Conservation (phyloP, 2,113 vertebrate species). For the Laterallus jamaicensis region DNA sequence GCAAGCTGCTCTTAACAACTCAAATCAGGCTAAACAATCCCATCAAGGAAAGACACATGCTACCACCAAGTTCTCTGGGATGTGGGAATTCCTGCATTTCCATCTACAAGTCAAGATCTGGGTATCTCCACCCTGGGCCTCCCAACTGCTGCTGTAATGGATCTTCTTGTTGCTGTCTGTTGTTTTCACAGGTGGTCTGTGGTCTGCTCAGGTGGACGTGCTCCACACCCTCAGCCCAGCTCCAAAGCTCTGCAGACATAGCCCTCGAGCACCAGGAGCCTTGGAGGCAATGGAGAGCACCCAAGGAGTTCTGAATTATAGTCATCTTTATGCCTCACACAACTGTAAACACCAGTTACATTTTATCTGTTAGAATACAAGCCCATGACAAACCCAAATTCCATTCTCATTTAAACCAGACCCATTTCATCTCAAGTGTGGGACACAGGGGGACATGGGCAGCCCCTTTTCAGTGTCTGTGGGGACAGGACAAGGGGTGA, state of each 20-base stretch:
- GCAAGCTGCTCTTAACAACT: neutral
- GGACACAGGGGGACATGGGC: too few species aligned
- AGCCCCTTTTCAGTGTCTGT: too few species aligned
- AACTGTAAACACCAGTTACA: fast-evolving
- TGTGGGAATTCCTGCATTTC: neutral
- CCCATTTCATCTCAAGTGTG: too few species aligned
- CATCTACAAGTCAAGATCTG: too few species aligned
- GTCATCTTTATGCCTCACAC: neutral
- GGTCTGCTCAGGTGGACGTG: fast-evolving
- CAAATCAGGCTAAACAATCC: neutral
- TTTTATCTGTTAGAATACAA: neutral
- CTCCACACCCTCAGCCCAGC: neutral
- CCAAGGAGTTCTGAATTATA: neutral
- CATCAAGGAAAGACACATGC: neutral
- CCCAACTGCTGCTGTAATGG: fast-evolving
- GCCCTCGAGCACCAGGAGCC: neutral
- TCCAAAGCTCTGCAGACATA: neutral
- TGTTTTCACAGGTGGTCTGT: neutral
- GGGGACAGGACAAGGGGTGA: too few species aligned
- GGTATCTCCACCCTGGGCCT: neutral
- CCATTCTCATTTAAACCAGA: neutral
- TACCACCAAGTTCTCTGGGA: neutral
- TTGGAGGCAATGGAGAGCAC: neutral
- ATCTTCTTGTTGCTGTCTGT: neutral
- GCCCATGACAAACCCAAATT: neutral